These are phyloP conservation scores for Drosophila neoperkinsi DNA, from an alignment of 2,888 invertebrate genomes.

Conservation along the genomic window DNA sequence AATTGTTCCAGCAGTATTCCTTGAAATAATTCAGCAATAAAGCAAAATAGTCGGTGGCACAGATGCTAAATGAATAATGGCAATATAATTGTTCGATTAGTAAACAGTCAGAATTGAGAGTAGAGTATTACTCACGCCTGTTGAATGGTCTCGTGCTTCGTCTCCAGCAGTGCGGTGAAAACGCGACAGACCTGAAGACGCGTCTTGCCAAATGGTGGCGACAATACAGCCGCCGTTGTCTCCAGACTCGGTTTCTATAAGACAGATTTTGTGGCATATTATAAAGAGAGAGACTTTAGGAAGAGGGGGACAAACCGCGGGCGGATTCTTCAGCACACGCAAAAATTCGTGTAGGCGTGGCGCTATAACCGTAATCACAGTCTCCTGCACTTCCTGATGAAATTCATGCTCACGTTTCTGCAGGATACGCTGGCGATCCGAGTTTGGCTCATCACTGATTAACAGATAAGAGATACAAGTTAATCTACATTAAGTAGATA, in stretches of 20 bases:
- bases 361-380: slow-evolving; percentile 88
- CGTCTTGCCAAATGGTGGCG: slow-evolving; percentile 92
- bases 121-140: slow-evolving; percentile 86
- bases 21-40: slow-evolving; percentile 94
- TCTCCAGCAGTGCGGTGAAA: slow-evolving; percentile 90
- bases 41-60: slow-evolving; percentile 87
- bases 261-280: not conserved
- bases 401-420: slow-evolving; percentile 86
- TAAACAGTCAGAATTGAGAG: not conserved
- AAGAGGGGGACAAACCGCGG: slow-evolving; percentile 86
- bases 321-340: slow-evolving; percentile 88
- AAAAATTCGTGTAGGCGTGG: slow-evolving; percentile 90
- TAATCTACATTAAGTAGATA: not conserved
- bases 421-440: slow-evolving; percentile 80
- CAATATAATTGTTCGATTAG: not conserved
- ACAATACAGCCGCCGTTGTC: slow-evolving; percentile 89
- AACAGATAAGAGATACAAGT: slow-evolving; percentile 1
- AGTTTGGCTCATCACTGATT: slow-evolving; percentile 83
- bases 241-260: slow-evolving; percentile 88
- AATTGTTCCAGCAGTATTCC: slow-evolving; percentile 96
- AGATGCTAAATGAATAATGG: slow-evolving; percentile 70
- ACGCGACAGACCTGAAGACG: slow-evolving; percentile 92
- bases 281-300: not conserved
- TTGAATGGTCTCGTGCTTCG: slow-evolving; percentile 90
- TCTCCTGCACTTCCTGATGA: slow-evolving; percentile 87